A percentile compares a stretch with the other conserved stretches of the same genome.
These are phyloP conservation scores for Pitangus sulphuratus DNA, from an alignment of 2,797 vertebrate species.

Conservation along the genomic window DNA sequence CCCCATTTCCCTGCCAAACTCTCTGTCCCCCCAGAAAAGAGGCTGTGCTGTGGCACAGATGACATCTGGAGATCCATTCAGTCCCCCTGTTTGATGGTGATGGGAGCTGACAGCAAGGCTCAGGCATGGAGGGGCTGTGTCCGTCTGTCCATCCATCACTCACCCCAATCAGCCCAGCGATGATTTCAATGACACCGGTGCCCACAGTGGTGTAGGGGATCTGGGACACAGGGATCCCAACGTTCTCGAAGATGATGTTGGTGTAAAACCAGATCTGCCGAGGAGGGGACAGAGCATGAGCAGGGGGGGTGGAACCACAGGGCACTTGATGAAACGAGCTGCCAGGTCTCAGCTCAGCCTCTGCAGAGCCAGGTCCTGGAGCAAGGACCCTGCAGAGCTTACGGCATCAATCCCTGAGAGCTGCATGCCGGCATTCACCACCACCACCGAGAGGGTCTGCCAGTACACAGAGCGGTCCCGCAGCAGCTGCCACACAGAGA, in stretches of 20 bases:
- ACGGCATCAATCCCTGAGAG: slow-evolving; percentile 92
- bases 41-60: background rate
- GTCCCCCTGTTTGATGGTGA: accelerated
- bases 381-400: background rate
- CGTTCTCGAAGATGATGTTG: slow-evolving; percentile 86
- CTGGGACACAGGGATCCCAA: slow-evolving; percentile 80
- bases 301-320: accelerated
- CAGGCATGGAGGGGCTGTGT: accelerated
- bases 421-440: slow-evolving; percentile 90
- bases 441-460: slow-evolving; percentile 85
- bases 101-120: background rate
- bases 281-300: background rate
- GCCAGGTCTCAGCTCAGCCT: background rate
- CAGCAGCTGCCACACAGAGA: slow-evolving; percentile 81
- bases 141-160: slow-evolving; percentile 8
- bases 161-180: slow-evolving; percentile 88
- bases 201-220: slow-evolving; percentile 90
- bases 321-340: background rate
- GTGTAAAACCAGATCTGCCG: slow-evolving; percentile 94
- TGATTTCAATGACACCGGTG: slow-evolving; percentile 87
- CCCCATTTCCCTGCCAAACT: background rate
- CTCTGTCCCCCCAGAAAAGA: background rate
- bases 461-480: slow-evolving; percentile 80
- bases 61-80: background rate
- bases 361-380: background rate